A percentile compares a stretch with the other conserved stretches of the same genome.
Evolutionary conservation across 2,888 invertebrate species (phyloP).

Genomic region (Laspeyria flexula): DNA sequence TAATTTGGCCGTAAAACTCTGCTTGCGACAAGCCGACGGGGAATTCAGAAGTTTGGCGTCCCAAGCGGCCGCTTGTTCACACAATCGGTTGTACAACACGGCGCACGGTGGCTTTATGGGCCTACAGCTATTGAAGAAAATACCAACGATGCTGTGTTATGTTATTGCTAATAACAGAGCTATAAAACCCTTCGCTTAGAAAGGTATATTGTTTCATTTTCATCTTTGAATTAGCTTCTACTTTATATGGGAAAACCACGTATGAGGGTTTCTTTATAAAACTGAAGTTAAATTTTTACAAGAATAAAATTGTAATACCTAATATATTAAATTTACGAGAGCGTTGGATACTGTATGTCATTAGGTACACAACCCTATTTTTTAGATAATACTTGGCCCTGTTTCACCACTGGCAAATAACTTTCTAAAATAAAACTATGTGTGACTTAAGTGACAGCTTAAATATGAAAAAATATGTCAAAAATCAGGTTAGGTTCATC

Average conservation of each 20-base stretch:
- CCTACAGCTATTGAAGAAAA: slow-evolving; percentile 70
- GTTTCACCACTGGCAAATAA: too few relatives aligned
- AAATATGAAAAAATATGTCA: too few relatives aligned
- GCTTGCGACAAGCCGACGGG: slow-evolving; percentile 80
- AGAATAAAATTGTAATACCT: too few relatives aligned
- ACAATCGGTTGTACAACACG: slow-evolving; percentile 71
- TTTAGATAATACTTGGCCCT: too few relatives aligned
- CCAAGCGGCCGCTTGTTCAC: slow-evolving; percentile 82
- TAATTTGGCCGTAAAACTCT: slow-evolving; percentile 87
- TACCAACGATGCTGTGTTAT: slow-evolving; percentile 64
- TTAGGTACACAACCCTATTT: too few relatives aligned
- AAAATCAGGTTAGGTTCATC: too few relatives aligned
- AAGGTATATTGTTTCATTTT: slow-evolving; percentile 52
- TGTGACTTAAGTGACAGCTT: too few relatives aligned
- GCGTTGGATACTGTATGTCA: too few relatives aligned
- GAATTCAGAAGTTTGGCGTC: slow-evolving; percentile 81
- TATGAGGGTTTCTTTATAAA: too few relatives aligned
- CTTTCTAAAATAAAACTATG: too few relatives aligned
- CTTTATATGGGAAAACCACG: slow-evolving; percentile 3
- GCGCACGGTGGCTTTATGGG: slow-evolving; percentile 65
- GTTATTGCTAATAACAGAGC: slow-evolving; percentile 74
- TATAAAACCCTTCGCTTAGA: slow-evolving; percentile 60
- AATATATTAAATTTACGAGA: too few relatives aligned
- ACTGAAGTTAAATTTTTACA: too few relatives aligned
- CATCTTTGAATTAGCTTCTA: slow-evolving; percentile 35